These are phyloP conservation scores for Drosophila buzzatii DNA, from an alignment of 2,888 invertebrate species.

Conservation along the genomic window DNA sequence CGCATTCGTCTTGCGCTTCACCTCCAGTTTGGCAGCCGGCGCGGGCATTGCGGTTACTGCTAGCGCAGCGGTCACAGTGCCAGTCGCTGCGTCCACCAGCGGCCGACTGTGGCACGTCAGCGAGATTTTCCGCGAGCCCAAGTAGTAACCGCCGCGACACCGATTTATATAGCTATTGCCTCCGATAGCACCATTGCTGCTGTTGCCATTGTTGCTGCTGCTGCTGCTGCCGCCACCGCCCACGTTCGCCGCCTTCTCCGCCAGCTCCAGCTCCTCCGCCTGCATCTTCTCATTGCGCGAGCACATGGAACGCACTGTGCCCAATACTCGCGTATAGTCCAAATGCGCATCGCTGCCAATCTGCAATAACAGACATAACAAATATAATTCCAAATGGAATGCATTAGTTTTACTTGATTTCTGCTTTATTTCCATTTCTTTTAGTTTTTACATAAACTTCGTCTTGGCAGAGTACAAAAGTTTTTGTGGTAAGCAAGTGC, in stretches of 20 bases:
- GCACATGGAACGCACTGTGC: slow-evolving; percentile 88
- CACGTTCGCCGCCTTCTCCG: slow-evolving; percentile 66
- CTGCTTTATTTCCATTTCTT: background rate
- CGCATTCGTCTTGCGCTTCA: slow-evolving; percentile 84
- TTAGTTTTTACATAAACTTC: background rate
- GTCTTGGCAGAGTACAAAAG: slow-evolving; percentile 1
- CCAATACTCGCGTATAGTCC: slow-evolving; percentile 85
- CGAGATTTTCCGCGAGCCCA: slow-evolving; percentile 89
- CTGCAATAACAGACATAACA: slow-evolving; percentile 45
- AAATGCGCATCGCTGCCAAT: slow-evolving; percentile 83
- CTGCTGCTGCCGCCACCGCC: slow-evolving; percentile 46
- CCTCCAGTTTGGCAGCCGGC: slow-evolving; percentile 80
- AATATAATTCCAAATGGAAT: background rate
- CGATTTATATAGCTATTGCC: slow-evolving; percentile 46
- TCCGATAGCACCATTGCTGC: slow-evolving; percentile 12
- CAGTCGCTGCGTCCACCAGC: slow-evolving; percentile 85
- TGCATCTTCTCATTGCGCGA: slow-evolving; percentile 87
- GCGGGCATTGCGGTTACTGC: slow-evolving; percentile 72
- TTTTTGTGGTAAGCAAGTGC: slow-evolving; percentile 20
- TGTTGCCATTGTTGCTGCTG: slow-evolving; percentile 13
- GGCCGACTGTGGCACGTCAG: slow-evolving; percentile 89
- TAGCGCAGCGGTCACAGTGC: slow-evolving; percentile 57
- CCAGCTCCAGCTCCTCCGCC: slow-evolving; percentile 67
- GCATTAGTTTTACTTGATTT: slow-evolving; percentile 7
- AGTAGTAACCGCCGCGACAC: slow-evolving; percentile 83